phyloP scores from a whole-genome alignment of 1,140 invertebrate species.

The Panagrolaimus sp. region DNA sequence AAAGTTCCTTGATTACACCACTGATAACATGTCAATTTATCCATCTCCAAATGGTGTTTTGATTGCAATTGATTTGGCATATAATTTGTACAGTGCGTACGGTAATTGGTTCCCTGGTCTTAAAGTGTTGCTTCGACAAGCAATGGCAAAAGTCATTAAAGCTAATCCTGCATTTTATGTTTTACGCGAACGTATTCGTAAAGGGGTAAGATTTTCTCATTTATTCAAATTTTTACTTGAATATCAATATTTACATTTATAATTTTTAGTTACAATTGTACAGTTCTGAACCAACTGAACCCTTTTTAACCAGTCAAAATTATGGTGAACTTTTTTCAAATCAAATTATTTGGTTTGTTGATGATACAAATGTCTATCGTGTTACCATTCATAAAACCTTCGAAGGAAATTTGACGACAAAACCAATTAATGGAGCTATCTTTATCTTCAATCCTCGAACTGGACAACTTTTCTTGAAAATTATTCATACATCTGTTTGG shows the following conservation, averaged over 20 bases:
- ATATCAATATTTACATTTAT: too few relatives aligned
- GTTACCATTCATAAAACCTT: conserved; percentile 99
- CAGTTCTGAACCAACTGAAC: conserved; percentile 97
- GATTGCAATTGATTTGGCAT: conserved; percentile 94
- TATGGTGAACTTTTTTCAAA: conserved; percentile 98
- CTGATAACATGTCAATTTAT: conserved; percentile 99
- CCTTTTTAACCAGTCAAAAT: conserved; percentile 96
- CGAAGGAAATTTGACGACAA: conserved; percentile 97
- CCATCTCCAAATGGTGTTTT: conserved; percentile 94
- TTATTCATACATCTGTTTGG: conserved; percentile 99
- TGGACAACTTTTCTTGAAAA: conserved; percentile 98
- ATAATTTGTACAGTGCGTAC: conserved; percentile 93
- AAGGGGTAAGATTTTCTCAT: too few relatives aligned
- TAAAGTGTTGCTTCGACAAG: conserved; percentile 96
- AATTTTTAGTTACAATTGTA: conserved; percentile 96
- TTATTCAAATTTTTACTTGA: too few relatives aligned
- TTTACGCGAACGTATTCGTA: conserved; percentile 88
- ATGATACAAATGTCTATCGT: conserved; percentile 97
- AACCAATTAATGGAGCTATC: conserved; percentile 98
- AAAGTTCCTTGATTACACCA: conserved; percentile 98
- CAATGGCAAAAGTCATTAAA: conserved; percentile 99
- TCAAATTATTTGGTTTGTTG: conserved; percentile 93
- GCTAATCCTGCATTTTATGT: conserved; percentile 98
- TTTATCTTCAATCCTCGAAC: conserved; percentile 99
- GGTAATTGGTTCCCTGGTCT: conserved; percentile 99